phyloP scores from a whole-genome alignment of 2,797 vertebrate genomes.

The Silurus lanzhouensis region DNA sequence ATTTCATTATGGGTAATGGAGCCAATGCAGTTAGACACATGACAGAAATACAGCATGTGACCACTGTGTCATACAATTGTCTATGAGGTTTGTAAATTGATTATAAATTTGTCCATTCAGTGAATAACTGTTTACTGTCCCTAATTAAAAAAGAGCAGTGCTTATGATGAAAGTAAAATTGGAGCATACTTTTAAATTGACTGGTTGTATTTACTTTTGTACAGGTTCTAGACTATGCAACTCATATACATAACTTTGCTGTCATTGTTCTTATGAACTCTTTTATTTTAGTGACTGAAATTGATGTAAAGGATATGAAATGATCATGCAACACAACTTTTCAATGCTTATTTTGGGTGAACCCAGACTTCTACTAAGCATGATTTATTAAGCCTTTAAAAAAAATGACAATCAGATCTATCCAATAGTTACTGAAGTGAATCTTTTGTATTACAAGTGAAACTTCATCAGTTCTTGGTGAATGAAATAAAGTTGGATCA shows the following conservation, averaged over 20 bases:
- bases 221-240: background rate
- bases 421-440: background rate
- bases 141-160: constrained; percentile 4
- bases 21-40: constrained; percentile 8
- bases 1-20: constrained; percentile 18
- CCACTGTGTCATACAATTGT: constrained; percentile 2
- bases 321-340: background rate
- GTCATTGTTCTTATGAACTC: background rate
- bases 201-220: background rate
- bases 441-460: background rate
- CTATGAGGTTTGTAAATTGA: constrained; percentile 28
- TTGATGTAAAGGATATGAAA: background rate
- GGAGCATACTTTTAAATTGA: background rate
- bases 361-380: background rate
- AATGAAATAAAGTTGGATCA: background rate
- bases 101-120: constrained; percentile 30
- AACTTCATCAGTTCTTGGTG: background rate
- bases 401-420: background rate
- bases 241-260: too few species aligned
- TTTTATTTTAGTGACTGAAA: too few species aligned
- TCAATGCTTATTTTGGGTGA: background rate
- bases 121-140: background rate
- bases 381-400: background rate
- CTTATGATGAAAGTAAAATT: background rate
- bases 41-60: background rate